Base-by-base conservation (phyloP, 2,888 invertebrate species). In the Biston stratarius region DNA sequence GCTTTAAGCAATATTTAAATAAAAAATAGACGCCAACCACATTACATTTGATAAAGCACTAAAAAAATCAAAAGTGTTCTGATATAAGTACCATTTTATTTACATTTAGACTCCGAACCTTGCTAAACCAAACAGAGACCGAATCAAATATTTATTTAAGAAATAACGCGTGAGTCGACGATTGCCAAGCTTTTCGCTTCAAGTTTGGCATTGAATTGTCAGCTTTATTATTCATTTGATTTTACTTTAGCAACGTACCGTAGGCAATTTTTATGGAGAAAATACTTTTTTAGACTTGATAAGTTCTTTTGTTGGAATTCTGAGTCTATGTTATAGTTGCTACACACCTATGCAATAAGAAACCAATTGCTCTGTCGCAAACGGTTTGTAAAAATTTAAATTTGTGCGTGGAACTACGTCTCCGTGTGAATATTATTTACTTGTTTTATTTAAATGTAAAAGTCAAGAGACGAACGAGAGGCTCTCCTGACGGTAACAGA, bases 101-200 rank as follows among this genome's bases (percentile, higher is more conserved):
- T 56, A 44, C 48, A 52, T 47, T 56, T 40, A 45, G 53, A 47
- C 12, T 24, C 38, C 40, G 34, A 58, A 53, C 47, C 67, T 61
- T 48, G 58, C 52, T 55, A 47, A 66, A 62, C 53, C 44, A 61
- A 55, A 40, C 56, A 10, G 55, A 47, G 38, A 45, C 52, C 44
- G 11, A 65, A 71, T 65, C 47, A 62, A 67, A 67, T 69, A 72
- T 72, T 70, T 72, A 68, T 64, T 51, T 60, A 61, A 64, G 59
- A 59, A 62, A 68, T 67, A 64, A 61, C 61, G 56, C 57, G 61
- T 48, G 49, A 45, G 53, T 62, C 62, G 63, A 63, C 61, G 59
- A 64, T 62, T 59, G 58, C 42, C 48, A 11, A 45, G 55, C 48
- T 58, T 65, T 67, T 34, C 61, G 48, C 36, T 34, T 49, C 48